Base-by-base conservation (phyloP, 2,797 vertebrate genomes). In the Neostethus bicornis region DNA sequence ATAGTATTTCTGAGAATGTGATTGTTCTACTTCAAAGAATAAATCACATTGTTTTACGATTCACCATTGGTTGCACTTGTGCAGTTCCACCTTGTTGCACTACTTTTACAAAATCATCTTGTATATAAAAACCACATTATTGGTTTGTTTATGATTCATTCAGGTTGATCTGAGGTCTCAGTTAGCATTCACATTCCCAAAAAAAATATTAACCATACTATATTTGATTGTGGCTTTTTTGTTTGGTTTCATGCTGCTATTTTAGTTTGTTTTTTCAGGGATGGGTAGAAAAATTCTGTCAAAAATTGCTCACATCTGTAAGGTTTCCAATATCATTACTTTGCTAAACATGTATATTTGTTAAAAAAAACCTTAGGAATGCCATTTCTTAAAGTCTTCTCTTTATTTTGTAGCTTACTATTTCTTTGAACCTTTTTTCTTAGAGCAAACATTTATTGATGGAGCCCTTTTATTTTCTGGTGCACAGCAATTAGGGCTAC, bases 1-100 rank as follows among this genome's bases (percentile, higher is more conserved):
- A 70, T 78, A 38, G 32, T 61, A 7, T 67, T 66, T 53, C 51
- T 66, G 52, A 41, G 46, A 58, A 78, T 48, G 41, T 57, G 41
- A 62, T 35, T 51, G 26, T 51, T 44, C 19, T 14, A 29, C 26
- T 58, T 66, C 58, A 67, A 31, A 64, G 48, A 58, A 50, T 51
- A 64, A 67, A 51, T 59, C 45, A 19, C 1, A 20, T 11, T 0
- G 20, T 34, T 67, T 67, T 24, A 53, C 28, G 31, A 53, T 48
- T 58, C 14, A 35, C 7, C 28, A 20, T 49, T 34, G 37, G 34
- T 31, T 63, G 2, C 45, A 51, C 51, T 17, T 57, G 20, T 60
- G 20, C 26, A 10, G 51, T 57, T 21, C 58, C 56, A 14, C 37
- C 8, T 28, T 19, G 43, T 16, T 49, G 38, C 32, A 37, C 24